Percentiles rank a stretch among this genome's conserved stretches.
These are phyloP conservation scores for Sarcoramphus papa DNA, from an alignment of 2,797 vertebrate species.

Conservation along the genomic window DNA sequence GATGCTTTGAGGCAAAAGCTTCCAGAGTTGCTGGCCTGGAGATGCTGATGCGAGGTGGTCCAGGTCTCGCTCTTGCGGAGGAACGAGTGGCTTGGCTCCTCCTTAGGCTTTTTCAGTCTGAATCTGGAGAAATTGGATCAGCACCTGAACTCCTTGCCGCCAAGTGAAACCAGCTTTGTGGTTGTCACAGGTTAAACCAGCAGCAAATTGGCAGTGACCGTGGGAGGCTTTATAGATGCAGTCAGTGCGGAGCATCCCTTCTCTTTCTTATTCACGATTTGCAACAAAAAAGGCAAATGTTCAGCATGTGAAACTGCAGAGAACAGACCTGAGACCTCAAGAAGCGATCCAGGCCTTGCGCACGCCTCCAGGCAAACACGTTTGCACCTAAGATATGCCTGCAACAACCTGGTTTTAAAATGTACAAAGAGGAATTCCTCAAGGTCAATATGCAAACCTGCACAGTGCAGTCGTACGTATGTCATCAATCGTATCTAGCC, in stretches of 20 bases:
- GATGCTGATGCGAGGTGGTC: background rate
- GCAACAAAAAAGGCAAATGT: background rate
- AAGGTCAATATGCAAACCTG: background rate
- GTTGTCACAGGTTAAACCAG: background rate
- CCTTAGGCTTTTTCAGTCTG: background rate
- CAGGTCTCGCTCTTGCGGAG: background rate
- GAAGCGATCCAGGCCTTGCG: background rate
- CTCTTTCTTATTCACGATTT: background rate
- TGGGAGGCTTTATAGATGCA: background rate
- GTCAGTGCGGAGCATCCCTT: background rate
- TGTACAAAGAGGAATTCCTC: background rate
- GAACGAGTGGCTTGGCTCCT: background rate
- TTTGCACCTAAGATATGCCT: background rate
- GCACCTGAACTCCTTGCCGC: background rate
- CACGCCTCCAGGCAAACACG: background rate
- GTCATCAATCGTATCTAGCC: background rate
- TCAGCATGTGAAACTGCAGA: background rate
- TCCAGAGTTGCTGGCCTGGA: background rate
- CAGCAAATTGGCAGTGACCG: background rate
- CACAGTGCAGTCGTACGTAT: rapidly evolving
- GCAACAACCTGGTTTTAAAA: background rate
- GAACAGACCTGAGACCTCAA: background rate
- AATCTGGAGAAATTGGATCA: background rate
- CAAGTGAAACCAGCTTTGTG: background rate
- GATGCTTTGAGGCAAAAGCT: background rate